Conservation (phyloP, 1,140 invertebrate species). For the Cydia splendana region DNA sequence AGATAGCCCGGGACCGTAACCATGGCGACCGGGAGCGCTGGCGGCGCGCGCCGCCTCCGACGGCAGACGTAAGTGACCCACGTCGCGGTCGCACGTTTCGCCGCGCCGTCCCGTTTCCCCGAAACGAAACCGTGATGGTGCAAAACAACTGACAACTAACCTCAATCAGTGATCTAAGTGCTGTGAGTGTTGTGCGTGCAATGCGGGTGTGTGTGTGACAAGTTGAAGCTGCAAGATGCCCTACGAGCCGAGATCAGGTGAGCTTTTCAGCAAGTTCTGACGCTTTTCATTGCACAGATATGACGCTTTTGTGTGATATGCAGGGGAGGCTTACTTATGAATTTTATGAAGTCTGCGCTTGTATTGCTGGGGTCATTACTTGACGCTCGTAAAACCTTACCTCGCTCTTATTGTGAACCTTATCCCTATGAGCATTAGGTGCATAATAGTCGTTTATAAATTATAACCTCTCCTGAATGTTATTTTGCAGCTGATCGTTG, state of each 20-base stretch:
- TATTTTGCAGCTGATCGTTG: slow-evolving; percentile 22
- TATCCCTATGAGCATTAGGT: not conserved
- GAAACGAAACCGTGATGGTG: slow-evolving; percentile 58
- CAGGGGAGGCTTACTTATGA: slow-evolving; percentile 20
- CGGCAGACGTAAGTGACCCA: slow-evolving; percentile 64
- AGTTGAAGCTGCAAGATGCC: slow-evolving; percentile 72
- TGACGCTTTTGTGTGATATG: slow-evolving; percentile 17
- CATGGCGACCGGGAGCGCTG: slow-evolving; percentile 67
- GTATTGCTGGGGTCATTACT: slow-evolving; percentile 22
- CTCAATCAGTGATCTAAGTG: slow-evolving; percentile 40
- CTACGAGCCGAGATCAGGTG: slow-evolving; percentile 76
- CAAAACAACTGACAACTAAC: slow-evolving; percentile 53
- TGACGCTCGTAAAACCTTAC: slow-evolving; percentile 23
- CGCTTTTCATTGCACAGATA: slow-evolving; percentile 25
- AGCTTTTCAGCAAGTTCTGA: slow-evolving; percentile 46
- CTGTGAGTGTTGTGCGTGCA: slow-evolving; percentile 40
- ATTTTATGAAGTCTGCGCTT: slow-evolving; percentile 27
- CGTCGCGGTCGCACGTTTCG: slow-evolving; percentile 61
- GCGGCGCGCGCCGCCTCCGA: slow-evolving; percentile 65
- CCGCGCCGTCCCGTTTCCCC: slow-evolving; percentile 54
- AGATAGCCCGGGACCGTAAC: slow-evolving; percentile 68
- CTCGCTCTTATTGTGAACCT: slow-evolving; percentile 19
- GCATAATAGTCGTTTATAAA: not conserved
- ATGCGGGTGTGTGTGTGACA: slow-evolving; percentile 57
- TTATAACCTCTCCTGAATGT: not conserved